Evolutionary conservation across 2,113 vertebrate genomes (phyloP), one percentile per base, ranked within the genome.

Genomic region (Asarcornis scutulata): DNA sequence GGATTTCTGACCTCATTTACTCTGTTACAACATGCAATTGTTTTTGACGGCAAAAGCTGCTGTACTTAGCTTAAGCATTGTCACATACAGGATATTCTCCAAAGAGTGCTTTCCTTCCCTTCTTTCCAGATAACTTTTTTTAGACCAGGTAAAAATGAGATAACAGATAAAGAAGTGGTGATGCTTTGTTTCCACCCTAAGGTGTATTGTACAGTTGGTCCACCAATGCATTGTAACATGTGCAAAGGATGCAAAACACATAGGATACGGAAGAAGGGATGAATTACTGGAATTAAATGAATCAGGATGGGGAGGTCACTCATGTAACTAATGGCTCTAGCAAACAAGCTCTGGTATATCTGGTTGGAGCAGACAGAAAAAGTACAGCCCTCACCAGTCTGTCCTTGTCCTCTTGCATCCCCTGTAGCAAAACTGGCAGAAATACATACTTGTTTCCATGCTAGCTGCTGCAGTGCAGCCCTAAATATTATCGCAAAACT

Each of bases 131-230:
- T 0, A 63, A 7, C 23, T 20, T 46, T 46, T 46, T 46, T 46
- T 46, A 60, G 6, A 59, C 21, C 5, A 15, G 5, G 27, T 20
- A 29, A 55, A 68, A 63, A 6, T 34, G 26, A 93, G 83, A 17
- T 64, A 58, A 38, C 23, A 40, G 13, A 29, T 16, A 23, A 78
- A 62, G 34, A 46, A 48, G 13, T 22, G 18, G 11, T 42, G 34
- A 25, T 2, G 1, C 6, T 62, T 60, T 66, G 8, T 36, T 69
- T 79, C 63, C 0, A 0, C 32, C 53, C 15, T 62, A 36, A 58
- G 23, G 32, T 46, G 4, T 13, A 10, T 59, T 17, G 4, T 50
- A 18, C 21, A 80, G 5, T 29, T 32, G n/a, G 6, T 44, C 42
- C 56, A 53, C 23, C 36, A 38, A 17, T 38, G 23, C 10, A 26